Base-by-base conservation (phyloP, 2,888 invertebrate genomes). In the Acronicta psi region DNA sequence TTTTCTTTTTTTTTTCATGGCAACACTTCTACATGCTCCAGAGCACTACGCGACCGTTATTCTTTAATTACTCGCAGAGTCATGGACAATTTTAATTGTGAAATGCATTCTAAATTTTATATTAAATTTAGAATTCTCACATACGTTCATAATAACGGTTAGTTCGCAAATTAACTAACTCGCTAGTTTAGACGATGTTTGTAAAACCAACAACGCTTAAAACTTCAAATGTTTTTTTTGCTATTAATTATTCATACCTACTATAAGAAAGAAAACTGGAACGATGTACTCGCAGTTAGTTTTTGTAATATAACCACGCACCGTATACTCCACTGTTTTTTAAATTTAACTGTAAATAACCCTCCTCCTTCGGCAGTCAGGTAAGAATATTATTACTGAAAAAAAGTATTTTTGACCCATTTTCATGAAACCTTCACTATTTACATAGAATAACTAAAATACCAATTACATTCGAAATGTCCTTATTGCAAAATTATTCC, bases 111-210 rank as follows among this genome's bases (percentile, higher is more conserved):
- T 73, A 50, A 63, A 17, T 56, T 41, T 59, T 65, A 64, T 67
- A 65, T 52, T 69, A 72, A 62, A 77, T 77, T 67, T 47, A 8
- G 14, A 52, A 64, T 66, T 56, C 57, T 40, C 54, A 16, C 47
- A 49, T 42, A 52, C 55, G 42, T 50, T 37, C 20, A 69, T 69
- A 52, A 77, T 85, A 83, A 85, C 83, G 75, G 83, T 75, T 54
- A 55, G 17, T 55, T 60, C 45, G 74, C 73, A 69, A 82, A 83
- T 79, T 68, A 73, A 73, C 59, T 69, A 61, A 51, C 58, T 57
- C 29, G 52, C 36, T 5, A 42, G 54, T 61, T 57, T 64, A 59
- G 59, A 37, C 60, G 52, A 61, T 69, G 65, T 73, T n/a, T 64
- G 58, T 66, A 63, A 69, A 76, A 51, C 51, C 52, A 71, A 75